Evolutionary conservation across 2,888 invertebrate genomes (phyloP), one percentile per base, ranked within the genome.

Genomic region (Parnassius orleans): DNA sequence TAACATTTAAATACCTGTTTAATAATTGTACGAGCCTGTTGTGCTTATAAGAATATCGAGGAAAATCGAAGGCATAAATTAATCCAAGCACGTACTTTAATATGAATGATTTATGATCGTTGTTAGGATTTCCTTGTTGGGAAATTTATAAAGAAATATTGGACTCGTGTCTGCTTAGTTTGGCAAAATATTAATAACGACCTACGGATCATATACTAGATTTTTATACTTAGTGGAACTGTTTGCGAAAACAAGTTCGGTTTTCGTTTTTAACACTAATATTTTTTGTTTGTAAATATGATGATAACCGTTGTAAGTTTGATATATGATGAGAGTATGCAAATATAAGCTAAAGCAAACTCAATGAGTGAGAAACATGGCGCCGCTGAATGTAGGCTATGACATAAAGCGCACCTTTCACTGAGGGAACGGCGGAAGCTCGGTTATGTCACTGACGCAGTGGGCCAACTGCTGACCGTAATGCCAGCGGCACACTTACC

Each of bases 391-490:
- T 64, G 60, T 60, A 61, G 60, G 60, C 55, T 64, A 77, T 77
- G 75, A 79, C 77, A 77, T 79, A 77, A 76, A 79, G 74, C 71
- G 65, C 68, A 68, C 77, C 78, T 78, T 78, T 77, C 76, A 77
- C 76, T 76, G 68, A 74, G 74, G 75, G 78, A 75, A 72, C 83
- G 80, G 87, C 87, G 90, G 88, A 89, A 89, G 88, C 87, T 79
- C 74, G 59, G 83, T 90, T 90, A 90, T 87, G 86, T 90, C 89
- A 90, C 72, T 68, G 78, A 70, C 79, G 75, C 80, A 86, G 79
- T 89, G 85, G 89, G 89, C 83, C 90, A 90, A 82, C 84, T 79
- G 78, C 80, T 87, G 88, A 87, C 88, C 89, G 89, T 80, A 84
- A 88, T 89, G 82, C 77, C 77, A 47, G 47, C 85, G 90, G 80